These are phyloP conservation scores for Crossocerus cetratus DNA, from an alignment of 2,888 invertebrate species.

Conservation along the genomic window DNA sequence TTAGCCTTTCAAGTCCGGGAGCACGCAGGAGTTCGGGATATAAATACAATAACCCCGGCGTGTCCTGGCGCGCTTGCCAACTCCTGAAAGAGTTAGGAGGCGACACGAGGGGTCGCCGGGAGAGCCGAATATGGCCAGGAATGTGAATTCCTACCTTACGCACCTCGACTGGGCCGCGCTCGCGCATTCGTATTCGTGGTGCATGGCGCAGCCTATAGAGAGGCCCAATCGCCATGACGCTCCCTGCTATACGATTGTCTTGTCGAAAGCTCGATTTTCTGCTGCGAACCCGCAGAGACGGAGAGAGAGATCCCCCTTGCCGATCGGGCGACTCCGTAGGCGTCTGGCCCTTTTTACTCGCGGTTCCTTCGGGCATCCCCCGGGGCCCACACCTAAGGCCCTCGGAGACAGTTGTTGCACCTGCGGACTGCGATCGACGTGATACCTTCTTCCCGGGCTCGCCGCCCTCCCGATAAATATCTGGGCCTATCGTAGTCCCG, in stretches of 20 bases:
- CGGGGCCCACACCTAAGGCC: conserved; percentile 27
- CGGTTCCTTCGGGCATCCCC: conserved; percentile 42
- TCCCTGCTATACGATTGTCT: conserved; percentile 53
- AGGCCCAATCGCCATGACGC: conserved; percentile 34
- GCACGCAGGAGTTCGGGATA: conserved; percentile 36
- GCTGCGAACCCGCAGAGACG: conserved; percentile 38
- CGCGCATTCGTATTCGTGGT: conserved; percentile 59
- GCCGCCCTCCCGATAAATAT: conserved; percentile 41
- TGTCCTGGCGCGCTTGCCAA: conserved; percentile 47
- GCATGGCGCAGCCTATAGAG: conserved; percentile 36
- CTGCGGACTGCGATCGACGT: conserved; percentile 36
- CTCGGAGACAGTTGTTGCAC: conserved; percentile 44
- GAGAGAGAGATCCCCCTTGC: conserved; percentile 40
- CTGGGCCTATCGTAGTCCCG: conserved; percentile 34
- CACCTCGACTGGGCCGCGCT: conserved; percentile 42
- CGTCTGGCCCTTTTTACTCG: conserved; percentile 40
- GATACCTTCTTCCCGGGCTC: conserved; percentile 44
- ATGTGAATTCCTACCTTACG: conserved; percentile 69
- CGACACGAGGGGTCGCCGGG: conserved; percentile 57
- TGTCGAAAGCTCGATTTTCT: conserved; percentile 59
- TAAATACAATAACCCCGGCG: conserved; percentile 50
- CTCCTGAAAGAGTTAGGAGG: conserved; percentile 64
- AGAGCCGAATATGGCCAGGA: conserved; percentile 73
- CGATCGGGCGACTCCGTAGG: conserved; percentile 43
- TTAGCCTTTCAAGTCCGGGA: conserved; percentile 41